A percentile compares a stretch with the other conserved stretches of the same genome.
Evolutionary conservation across 2,113 vertebrate genomes (phyloP).

Genomic region (Casuarius casuarius): DNA sequence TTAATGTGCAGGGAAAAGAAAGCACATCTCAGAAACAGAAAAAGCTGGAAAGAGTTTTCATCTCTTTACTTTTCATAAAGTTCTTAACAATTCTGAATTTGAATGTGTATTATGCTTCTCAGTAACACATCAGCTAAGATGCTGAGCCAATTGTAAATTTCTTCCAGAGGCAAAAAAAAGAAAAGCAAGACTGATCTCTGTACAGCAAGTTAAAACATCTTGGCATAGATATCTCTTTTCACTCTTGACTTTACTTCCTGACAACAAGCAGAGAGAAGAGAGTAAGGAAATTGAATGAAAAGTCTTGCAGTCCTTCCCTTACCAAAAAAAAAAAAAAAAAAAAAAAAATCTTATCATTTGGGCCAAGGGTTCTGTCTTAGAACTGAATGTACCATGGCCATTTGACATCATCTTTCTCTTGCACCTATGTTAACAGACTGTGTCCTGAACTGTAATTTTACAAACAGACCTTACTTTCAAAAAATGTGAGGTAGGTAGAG

Average conservation of each 20-base stretch:
- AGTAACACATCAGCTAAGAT: neutral
- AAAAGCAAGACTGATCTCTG: neutral
- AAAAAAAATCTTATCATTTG: neutral
- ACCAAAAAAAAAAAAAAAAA: neutral
- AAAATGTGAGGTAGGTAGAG: neutral
- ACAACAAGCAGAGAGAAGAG: slow-evolving; percentile 41
- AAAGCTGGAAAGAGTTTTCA: neutral
- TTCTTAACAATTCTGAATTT: neutral
- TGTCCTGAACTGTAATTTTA: neutral
- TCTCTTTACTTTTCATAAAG: neutral
- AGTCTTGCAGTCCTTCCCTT: neutral
- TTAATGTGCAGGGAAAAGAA: neutral
- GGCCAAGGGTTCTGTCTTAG: neutral
- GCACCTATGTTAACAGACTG: neutral
- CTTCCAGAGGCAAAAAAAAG: neutral
- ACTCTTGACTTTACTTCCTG: neutral
- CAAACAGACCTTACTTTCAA: too few species aligned
- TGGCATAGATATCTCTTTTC: neutral
- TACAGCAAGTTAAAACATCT: slow-evolving; percentile 23
- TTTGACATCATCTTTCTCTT: neutral
- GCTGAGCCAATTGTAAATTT: neutral
- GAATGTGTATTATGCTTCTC: neutral
- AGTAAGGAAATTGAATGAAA: slow-evolving; percentile 15
- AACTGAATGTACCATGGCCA: neutral
- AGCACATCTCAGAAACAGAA: neutral